Evolutionary conservation across 2,113 vertebrate species (phyloP).

Genomic region (Dolichotis patagonum): DNA sequence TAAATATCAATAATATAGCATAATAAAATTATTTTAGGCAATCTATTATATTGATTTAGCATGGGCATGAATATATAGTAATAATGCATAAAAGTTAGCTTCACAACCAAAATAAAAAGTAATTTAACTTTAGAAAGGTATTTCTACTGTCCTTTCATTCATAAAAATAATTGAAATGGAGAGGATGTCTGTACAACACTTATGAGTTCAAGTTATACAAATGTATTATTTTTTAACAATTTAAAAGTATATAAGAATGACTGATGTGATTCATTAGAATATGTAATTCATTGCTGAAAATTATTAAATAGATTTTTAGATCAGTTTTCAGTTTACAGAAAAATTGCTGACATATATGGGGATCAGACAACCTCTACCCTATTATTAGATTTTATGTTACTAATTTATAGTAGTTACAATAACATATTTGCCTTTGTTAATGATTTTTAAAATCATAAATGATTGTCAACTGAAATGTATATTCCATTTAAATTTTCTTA

Average conservation of each 20-base stretch:
- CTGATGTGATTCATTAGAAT: not conserved
- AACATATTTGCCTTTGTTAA: not conserved
- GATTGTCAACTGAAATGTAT: not conserved
- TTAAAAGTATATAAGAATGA: not conserved
- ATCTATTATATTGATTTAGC: not conserved
- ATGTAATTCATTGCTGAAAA: not conserved
- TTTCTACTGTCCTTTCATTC: not conserved
- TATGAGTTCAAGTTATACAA: not conserved
- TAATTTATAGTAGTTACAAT: not conserved
- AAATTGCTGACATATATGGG: not conserved
- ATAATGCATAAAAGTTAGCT: not conserved
- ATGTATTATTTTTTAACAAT: not conserved
- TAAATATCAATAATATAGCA: not conserved
- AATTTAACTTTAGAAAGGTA: not conserved
- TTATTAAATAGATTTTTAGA: not conserved
- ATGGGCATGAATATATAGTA: not conserved
- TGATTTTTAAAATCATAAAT: not conserved
- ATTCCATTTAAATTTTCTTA: not conserved
- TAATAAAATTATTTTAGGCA: not conserved
- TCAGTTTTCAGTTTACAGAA: not conserved
- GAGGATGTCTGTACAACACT: not conserved
- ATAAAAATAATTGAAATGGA: not conserved
- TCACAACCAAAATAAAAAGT: not conserved
- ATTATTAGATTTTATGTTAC: not conserved
- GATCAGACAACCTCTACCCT: not conserved